Evolutionary conservation across 2,888 invertebrate genomes (phyloP), one percentile per base, ranked within the genome.

Genomic region (Hemicrepidius hirtus): DNA sequence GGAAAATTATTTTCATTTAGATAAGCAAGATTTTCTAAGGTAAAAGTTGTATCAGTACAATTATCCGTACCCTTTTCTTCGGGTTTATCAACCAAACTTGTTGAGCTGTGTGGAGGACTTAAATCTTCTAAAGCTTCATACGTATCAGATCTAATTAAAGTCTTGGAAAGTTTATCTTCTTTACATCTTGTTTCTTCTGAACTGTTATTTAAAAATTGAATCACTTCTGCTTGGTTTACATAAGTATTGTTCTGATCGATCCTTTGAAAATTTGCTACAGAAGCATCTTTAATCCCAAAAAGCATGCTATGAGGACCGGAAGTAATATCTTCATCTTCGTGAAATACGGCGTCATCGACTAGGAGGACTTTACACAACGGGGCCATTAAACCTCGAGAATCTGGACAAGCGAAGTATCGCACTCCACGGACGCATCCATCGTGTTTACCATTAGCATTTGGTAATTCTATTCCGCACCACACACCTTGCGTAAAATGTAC

Each of bases 391-490:
- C 92, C 92, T 81, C 89, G 88, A 53, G 86, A 86, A 5, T 88
- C 87, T 20, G 86, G 84, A 82, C 92, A 92, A 10, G 85, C 84
- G 84, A 93, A 93, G 83, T 93, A 93, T 13, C 89, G 87, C 49
- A 89, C 87, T 10, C 91, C 92, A 72, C 88, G 86, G 10, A 92
- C 89, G 46, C 87, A 84, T 49, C 92, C 92, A 85, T 92, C 90
- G 85, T 92, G 89, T 79, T 90, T 90, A 18, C 92, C 92, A 71
- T 87, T 87, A 4, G 88, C 85, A 50, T 87, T 86, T 67, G 87
- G 86, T 65, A 92, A 84, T 83, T 92, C 91, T 53, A 92, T 86
- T 7, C 92, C 92, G 83, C 92, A 92, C 90, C 91, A 93, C 18
- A 88, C 85, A 40, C 90, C 90, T 50, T 89, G 86, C 55, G 89